Conservation (phyloP, 2,888 invertebrate species). For the Zygaena filipendulae region DNA sequence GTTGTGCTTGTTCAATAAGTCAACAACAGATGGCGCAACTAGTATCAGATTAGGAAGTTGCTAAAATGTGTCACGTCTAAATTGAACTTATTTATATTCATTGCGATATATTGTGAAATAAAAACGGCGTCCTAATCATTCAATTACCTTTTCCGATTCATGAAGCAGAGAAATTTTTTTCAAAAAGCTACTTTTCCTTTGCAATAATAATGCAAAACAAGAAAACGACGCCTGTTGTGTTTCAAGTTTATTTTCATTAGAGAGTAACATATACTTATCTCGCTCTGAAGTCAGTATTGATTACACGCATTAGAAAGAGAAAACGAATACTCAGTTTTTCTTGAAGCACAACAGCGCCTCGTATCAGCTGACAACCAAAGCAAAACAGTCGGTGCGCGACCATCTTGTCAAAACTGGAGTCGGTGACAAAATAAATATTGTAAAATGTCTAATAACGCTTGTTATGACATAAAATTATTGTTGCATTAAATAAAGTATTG, state of each 20-base stretch:
- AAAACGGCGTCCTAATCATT: constrained; percentile 31
- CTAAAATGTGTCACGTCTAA: constrained; percentile 46
- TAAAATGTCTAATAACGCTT: constrained; percentile 62
- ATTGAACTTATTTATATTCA: constrained; percentile 34
- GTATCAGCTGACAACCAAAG: constrained; percentile 71
- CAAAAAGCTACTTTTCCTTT: constrained; percentile 40
- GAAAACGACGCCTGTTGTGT: constrained; percentile 53
- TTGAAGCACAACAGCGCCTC: constrained; percentile 47
- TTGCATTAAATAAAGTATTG: constrained; percentile 52
- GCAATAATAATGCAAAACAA: constrained; percentile 50
- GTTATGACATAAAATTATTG: constrained; percentile 54
- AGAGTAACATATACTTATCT: constrained; percentile 31
- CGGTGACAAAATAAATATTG: constrained; percentile 65
- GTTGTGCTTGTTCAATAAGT: too few species aligned
- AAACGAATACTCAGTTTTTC: constrained; percentile 23
- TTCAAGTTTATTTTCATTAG: constrained; percentile 38
- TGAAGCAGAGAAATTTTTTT: constrained; percentile 29
- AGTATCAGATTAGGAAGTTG: constrained; percentile 2
- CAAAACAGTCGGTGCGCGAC: constrained; percentile 71
- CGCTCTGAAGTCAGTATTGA: constrained; percentile 19
- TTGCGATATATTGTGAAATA: constrained; percentile 55
- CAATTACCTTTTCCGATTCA: constrained; percentile 46
- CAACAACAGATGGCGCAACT: constrained; percentile 41
- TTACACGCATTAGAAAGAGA: constrained; percentile 26
- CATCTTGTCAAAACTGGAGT: constrained; percentile 69